Evolutionary conservation across 37 sponge, comb jelly and placozoan species (phyloP).

Genomic region (Diacarnus erythraeanus): DNA sequence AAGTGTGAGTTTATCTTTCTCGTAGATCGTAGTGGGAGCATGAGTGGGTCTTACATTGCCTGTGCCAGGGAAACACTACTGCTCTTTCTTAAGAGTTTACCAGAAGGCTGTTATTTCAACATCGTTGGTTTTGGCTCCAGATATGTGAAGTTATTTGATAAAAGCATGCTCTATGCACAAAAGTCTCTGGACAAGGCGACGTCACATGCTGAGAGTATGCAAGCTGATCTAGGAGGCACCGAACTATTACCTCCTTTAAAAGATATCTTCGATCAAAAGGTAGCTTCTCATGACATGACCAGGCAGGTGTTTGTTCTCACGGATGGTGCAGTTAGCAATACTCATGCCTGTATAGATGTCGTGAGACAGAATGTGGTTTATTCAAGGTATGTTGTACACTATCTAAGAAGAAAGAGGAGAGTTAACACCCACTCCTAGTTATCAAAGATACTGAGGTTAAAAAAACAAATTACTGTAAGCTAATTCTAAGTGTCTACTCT

Average conservation of each 20-base stretch:
- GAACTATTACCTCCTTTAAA: conserved; percentile 65
- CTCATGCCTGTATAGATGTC: conserved; percentile 41
- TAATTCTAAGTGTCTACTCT: no score
- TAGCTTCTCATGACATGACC: conserved; percentile 43
- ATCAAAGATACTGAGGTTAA: no score
- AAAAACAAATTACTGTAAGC: no score
- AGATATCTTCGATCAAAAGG: conserved; percentile 48
- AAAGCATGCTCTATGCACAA: conserved; percentile 66
- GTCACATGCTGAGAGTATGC: conserved; percentile 41
- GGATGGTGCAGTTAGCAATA: conserved; percentile 79
- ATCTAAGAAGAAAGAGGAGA: no score
- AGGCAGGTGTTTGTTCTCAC: conserved; percentile 81
- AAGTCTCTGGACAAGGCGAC: conserved; percentile 59
- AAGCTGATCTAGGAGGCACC: conserved; percentile 76
- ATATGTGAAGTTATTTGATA: conserved; percentile 51
- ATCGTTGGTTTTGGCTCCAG: conserved; percentile 81
- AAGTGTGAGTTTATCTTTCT: conserved; percentile 77
- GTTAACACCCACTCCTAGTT: no score
- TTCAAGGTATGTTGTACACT: conserved; percentile 38
- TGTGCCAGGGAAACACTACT: conserved; percentile 76
- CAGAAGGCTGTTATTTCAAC: conserved; percentile 80
- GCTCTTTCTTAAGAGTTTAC: conserved; percentile 82
- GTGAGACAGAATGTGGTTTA: conserved; percentile 43
- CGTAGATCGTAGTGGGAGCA: conserved; percentile 87
- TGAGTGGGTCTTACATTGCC: conserved; percentile 68